Conservation (phyloP, 1,140 invertebrate genomes). For the Nasonia longicornis region DNA sequence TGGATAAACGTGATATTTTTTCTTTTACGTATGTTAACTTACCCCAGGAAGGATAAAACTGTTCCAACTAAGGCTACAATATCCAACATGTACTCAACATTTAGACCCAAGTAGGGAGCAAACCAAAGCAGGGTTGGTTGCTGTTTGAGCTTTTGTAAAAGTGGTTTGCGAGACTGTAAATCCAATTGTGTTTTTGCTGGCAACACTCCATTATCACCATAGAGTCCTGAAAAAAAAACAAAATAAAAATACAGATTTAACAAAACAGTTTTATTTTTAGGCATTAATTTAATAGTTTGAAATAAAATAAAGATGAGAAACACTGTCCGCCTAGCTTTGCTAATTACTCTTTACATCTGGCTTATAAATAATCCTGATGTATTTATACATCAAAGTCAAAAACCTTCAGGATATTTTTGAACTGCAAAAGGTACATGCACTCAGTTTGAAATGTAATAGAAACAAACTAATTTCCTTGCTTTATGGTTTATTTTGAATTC, state of each 20-base stretch:
- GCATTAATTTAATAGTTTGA: too few relatives aligned
- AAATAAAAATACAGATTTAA: background rate
- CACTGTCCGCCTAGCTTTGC: too few relatives aligned
- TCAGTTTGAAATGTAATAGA: background rate
- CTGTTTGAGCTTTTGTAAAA: slow-evolving; percentile 72
- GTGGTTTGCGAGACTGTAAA: slow-evolving; percentile 63
- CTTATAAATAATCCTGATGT: background rate
- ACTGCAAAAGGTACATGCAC: background rate
- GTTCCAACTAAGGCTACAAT: slow-evolving; percentile 77
- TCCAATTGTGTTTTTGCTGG: slow-evolving; percentile 77
- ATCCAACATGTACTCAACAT: slow-evolving; percentile 80
- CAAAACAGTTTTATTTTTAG: slow-evolving; percentile 3
- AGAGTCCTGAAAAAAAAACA: slow-evolving; percentile 73
- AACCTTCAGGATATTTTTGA: background rate
- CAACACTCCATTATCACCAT: slow-evolving; percentile 84
- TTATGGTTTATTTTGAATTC: slow-evolving; percentile 4
- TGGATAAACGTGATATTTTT: slow-evolving; percentile 1
- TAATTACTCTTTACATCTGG: background rate
- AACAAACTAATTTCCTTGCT: background rate
- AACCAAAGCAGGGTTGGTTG: slow-evolving; percentile 81
- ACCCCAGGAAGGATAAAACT: slow-evolving; percentile 77
- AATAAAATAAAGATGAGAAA: too few relatives aligned
- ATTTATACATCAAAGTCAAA: background rate
- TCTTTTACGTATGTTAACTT: slow-evolving; percentile 46
- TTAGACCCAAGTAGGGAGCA: slow-evolving; percentile 76